Conservation (phyloP, 1,140 invertebrate species). For the Chrysomallon squamiferum region DNA sequence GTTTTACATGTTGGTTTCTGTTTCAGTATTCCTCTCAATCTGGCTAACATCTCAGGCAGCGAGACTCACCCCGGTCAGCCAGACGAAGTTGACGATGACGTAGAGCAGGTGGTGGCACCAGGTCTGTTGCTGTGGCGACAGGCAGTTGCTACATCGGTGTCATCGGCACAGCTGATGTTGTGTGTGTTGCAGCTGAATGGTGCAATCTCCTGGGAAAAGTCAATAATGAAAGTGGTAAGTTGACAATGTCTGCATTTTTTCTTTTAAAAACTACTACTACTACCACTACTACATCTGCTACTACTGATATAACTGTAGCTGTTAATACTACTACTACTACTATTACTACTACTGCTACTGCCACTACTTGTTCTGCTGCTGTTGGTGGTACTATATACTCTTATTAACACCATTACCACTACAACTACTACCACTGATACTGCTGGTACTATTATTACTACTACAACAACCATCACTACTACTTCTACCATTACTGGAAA, state of each 20-base stretch:
- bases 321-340: too few relatives aligned
- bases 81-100: constrained; percentile 32
- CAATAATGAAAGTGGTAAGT: constrained; percentile 97
- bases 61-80: constrained; percentile 12
- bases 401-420: too few relatives aligned
- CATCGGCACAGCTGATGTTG: constrained; percentile 89
- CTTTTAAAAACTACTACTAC: not conserved
- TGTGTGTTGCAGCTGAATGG: constrained; percentile 87
- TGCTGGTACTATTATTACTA: too few relatives aligned
- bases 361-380: too few relatives aligned
- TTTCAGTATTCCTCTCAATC: constrained; percentile 44
- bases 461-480: too few relatives aligned
- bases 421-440: too few relatives aligned
- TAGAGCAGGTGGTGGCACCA: constrained; percentile 53
- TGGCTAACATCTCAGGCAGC: constrained; percentile 40
- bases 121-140: constrained; percentile 87
- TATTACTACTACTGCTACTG: too few relatives aligned
- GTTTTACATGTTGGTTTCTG: too few relatives aligned
- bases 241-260: not conserved
- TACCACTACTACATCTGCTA: not conserved
- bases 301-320: not conserved
- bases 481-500: too few relatives aligned
- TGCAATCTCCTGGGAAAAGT: constrained; percentile 97
- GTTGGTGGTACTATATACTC: too few relatives aligned
- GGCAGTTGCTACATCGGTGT: constrained; percentile 80